Evolutionary conservation across 2,113 vertebrate species (phyloP).

Genomic region (Gymnogyps californianus): DNA sequence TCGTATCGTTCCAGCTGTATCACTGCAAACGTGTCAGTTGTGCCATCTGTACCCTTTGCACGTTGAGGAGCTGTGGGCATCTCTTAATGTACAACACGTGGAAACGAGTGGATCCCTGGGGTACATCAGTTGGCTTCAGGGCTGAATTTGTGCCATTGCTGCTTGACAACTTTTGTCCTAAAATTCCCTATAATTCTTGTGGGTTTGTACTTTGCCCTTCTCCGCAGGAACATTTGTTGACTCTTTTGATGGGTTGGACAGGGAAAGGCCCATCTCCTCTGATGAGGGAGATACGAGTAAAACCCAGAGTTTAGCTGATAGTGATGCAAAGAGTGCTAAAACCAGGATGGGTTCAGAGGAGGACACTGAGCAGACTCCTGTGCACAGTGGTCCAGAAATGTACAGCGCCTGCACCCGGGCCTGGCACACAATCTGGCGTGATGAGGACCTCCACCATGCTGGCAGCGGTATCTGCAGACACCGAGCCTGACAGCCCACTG

Average conservation of each 20-base stretch:
- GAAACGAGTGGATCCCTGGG: not conserved
- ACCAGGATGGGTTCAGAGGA: not conserved
- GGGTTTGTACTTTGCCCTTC: not conserved
- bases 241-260: not conserved
- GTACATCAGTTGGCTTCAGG: not conserved
- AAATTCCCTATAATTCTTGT: not conserved
- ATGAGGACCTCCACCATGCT: not conserved
- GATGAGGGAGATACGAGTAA: not conserved
- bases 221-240: not conserved
- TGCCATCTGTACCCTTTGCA: not conserved
- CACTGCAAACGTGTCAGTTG: not conserved
- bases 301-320: not conserved
- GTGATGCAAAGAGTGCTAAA: not conserved
- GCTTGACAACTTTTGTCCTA: not conserved
- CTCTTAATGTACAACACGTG: fast-evolving
- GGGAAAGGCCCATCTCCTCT: not conserved
- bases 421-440: not conserved
- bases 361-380: not conserved
- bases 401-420: not conserved
- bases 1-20: fast-evolving
- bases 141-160: not conserved
- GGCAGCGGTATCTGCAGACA: not conserved
- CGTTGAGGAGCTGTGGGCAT: not conserved
- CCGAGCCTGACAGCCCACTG: not conserved
- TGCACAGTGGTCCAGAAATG: not conserved